phyloP scores from a whole-genome alignment of 2,113 vertebrate genomes.

The Cinclus mexicanus region DNA sequence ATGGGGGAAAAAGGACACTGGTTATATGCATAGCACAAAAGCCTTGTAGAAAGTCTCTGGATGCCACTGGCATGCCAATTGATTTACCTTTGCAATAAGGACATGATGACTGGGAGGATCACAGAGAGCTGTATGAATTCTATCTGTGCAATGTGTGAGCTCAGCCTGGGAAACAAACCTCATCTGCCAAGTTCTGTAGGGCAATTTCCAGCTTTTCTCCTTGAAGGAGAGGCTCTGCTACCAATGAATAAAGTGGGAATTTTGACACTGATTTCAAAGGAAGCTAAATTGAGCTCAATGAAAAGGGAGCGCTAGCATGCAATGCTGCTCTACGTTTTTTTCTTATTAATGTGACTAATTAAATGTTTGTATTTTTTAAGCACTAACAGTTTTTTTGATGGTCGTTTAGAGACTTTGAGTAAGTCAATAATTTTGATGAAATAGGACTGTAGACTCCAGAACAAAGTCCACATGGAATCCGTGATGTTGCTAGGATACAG shows the following conservation, averaged over 20 bases:
- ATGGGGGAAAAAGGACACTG: rapidly evolving
- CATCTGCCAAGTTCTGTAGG: neutral
- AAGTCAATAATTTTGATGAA: conserved; percentile 68
- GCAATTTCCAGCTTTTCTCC: neutral
- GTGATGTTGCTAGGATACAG: conserved; percentile 67
- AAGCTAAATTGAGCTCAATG: neutral
- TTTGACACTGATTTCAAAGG: conserved; percentile 29
- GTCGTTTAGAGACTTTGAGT: conserved; percentile 62
- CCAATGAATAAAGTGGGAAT: neutral
- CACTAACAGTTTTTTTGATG: conserved; percentile 57
- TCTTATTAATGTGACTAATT: conserved; percentile 60
- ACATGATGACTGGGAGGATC: neutral
- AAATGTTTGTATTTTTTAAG: conserved; percentile 67
- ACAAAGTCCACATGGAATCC: conserved; percentile 67
- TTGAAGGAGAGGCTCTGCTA: neutral
- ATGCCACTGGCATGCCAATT: neutral
- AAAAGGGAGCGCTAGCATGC: neutral
- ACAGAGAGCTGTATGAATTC: neutral
- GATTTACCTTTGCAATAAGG: neutral
- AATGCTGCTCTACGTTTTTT: neutral
- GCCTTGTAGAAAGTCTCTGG: neutral
- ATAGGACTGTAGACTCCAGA: conserved; percentile 60
- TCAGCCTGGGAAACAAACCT: neutral
- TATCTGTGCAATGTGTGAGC: neutral
- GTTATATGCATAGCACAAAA: neutral